Base-by-base conservation (phyloP, 30 jellyfish, hydroid and myxozoan genomes). In the Sanderia malayensis region DNA sequence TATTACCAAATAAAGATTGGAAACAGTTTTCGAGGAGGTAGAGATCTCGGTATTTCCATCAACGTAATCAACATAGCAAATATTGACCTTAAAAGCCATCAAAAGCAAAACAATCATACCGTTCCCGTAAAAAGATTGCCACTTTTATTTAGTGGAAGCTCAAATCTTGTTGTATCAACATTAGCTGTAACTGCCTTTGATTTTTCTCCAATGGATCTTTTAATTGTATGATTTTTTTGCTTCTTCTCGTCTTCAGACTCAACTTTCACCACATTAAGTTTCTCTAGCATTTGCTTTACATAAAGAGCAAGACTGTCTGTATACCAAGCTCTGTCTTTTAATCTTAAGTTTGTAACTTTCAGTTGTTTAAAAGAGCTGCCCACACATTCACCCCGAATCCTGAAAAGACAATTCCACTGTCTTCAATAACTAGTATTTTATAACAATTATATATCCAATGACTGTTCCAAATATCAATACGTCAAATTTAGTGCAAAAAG, bases 271-370 rank as follows among this genome's bases (percentile, higher is more conserved):
- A 63, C 18, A 15, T 75, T 32, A 0, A 76, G 24, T 44, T 76
- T 76, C 19, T 21, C 44, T 21, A 76, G 64, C 22, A 76, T 57
- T 28, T 17, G 17, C 18, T 65, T 44, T 27, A 76, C 71, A 53
- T 76, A 76, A 0, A 22, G 55, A n/a, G 53, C 28, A 10, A 66
- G 87, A 26, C 74, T 68, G 53, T 49, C 67, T 15, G 58, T 27
- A 20, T 62, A 20, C 87, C 87, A 76, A 13, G 87, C 87, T 25
- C 62, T 58, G 46, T 76, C 87, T 2, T 79, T 79, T 53, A 76
- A 23, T 26, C 52, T 61, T 10, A 61, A 13, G 31, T 61, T 58
- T 24, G 46, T 76, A 32, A 76, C 79, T 7, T 76, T 25, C 28
- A 76, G 67, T 11, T 75, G 44, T 7, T n/a, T 76, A 19, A 76